These are phyloP conservation scores for Sinonovacula constricta DNA, from an alignment of 1,140 invertebrate species.

Conservation along the genomic window DNA sequence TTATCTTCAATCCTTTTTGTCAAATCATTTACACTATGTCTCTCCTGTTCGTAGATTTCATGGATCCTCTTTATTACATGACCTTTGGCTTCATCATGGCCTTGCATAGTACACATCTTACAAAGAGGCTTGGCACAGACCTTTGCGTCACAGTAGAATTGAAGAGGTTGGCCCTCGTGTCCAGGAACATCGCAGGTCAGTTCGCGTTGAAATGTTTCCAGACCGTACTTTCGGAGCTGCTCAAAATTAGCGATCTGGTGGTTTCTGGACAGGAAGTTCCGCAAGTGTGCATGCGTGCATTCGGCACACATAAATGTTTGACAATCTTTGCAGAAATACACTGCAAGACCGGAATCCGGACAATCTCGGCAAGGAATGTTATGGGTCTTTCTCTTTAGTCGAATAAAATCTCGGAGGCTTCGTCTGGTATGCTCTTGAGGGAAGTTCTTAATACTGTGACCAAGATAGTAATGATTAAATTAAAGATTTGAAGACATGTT, in stretches of 20 bases:
- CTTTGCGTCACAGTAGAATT: conserved; percentile 36
- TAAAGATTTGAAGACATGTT: no score
- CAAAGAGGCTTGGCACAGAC: conserved; percentile 43
- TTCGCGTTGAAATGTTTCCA: conserved; percentile 49
- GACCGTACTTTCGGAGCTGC: conserved; percentile 44
- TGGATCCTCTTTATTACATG: conserved; percentile 45
- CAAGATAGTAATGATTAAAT: no score
- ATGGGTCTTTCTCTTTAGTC: conserved; percentile 47
- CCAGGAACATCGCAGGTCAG: conserved; percentile 39
- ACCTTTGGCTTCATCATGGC: conserved; percentile 43
- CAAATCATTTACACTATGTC: conserved; percentile 39
- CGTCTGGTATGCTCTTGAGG: conserved; percentile 45
- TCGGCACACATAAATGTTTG: conserved; percentile 52
- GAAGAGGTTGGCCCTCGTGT: conserved; percentile 44
- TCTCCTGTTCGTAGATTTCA: conserved; percentile 45
- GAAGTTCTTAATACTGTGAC: conserved; percentile 38
- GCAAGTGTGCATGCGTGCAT: conserved; percentile 50
- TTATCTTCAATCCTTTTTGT: conserved; percentile 47
- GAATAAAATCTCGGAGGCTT: conserved; percentile 47
- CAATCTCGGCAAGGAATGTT: conserved; percentile 48
- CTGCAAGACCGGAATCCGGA: conserved; percentile 25
- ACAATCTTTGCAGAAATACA: conserved; percentile 51
- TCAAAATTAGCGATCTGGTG: conserved; percentile 53
- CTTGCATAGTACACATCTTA: conserved; percentile 51
- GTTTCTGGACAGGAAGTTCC: conserved; percentile 49